Evolutionary conservation across 2,113 vertebrate species (phyloP), one percentile per base, ranked within the genome.

Genomic region (Orycteropus afer): DNA sequence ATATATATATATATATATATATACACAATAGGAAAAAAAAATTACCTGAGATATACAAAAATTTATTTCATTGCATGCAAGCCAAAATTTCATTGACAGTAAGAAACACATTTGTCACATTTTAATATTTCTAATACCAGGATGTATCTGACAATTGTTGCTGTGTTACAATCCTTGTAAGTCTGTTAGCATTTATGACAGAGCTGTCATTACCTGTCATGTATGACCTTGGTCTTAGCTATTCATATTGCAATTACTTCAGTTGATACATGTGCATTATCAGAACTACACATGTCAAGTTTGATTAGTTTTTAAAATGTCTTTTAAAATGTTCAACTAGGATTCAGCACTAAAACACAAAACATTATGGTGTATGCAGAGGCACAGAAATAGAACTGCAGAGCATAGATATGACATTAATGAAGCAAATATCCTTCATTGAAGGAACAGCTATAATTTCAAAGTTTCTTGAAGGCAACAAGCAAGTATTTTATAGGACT

Each of bases 231-330:
- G 55, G 23, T 95, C 87, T 93, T 77, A 95, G 59, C 25, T 94
- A 89, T 94, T 95, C 51, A 87, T 94, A 93, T 71, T 71, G 45
- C 80, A 96, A 96, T 96, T 96, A 94, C 37, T 96, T 86, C 86
- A 95, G 51, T 32, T 81, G 95, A 95, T 84, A 95, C 80, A 86
- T 65, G 25, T 57, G 23, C 76, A 40, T 96, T 97, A 95, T 95
- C 65, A 23, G 59, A 89, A 94, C 7, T 92, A 73, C 45, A 81
- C 40, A 86, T 67, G 59, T 96, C 91, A 95, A 57, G 12, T 89
- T 94, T 93, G 80, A 94, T 94, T 96, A 84, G 55, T 85, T 82
- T 61, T 96, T 89, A 83, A 92, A 94, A 86, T 71, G 45, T 84
- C 53, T 84, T 95, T 92, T 59, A 65, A 80, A 95, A 83, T 91